phyloP scores from a whole-genome alignment of 2,888 invertebrate genomes.

The Ectemnius lituratus region DNA sequence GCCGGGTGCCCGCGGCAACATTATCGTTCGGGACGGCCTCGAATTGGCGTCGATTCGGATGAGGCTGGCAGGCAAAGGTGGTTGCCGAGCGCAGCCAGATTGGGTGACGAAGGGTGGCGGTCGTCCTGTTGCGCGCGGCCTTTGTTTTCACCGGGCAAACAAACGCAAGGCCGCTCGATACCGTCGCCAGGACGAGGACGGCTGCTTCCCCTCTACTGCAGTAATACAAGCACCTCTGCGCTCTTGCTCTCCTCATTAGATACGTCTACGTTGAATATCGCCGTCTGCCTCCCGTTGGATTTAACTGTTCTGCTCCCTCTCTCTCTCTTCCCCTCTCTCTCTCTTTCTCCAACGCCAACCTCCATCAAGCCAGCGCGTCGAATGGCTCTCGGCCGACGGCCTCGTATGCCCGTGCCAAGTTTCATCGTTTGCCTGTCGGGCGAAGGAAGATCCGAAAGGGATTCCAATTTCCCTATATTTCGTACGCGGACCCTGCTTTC shows the following conservation, averaged over 20 bases:
- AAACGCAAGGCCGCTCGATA: conserved; percentile 55
- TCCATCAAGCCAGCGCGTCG: too few species aligned
- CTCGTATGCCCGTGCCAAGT: conserved; percentile 44
- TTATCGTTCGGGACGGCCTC: conserved; percentile 20
- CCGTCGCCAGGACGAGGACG: conserved; percentile 24
- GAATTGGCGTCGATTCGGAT: conserved; percentile 23
- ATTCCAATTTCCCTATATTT: conserved; percentile 50
- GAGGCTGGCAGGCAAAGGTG: conserved; percentile 24
- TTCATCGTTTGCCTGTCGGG: conserved; percentile 43
- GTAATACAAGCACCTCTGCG: too few species aligned
- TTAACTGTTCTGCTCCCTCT: not conserved
- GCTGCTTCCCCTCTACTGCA: too few species aligned
- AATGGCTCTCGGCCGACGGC: conserved; percentile 22
- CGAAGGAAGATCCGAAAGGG: conserved; percentile 39
- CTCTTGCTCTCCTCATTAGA: too few species aligned
- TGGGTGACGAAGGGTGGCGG: conserved; percentile 47
- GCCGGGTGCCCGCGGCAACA: not conserved
- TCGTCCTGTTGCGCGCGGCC: conserved; percentile 59
- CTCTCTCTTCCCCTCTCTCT: not conserved
- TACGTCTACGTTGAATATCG: too few species aligned
- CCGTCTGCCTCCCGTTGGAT: conserved; percentile 1
- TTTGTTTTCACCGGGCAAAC: conserved; percentile 61
- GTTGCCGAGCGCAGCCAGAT: conserved; percentile 33
- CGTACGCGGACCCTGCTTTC: conserved; percentile 18
- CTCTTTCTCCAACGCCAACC: not conserved